Percentiles rank a stretch among this genome's conserved stretches.
These are phyloP conservation scores for Agrochola circellaris DNA, from an alignment of 2,888 invertebrate species.

Conservation along the genomic window DNA sequence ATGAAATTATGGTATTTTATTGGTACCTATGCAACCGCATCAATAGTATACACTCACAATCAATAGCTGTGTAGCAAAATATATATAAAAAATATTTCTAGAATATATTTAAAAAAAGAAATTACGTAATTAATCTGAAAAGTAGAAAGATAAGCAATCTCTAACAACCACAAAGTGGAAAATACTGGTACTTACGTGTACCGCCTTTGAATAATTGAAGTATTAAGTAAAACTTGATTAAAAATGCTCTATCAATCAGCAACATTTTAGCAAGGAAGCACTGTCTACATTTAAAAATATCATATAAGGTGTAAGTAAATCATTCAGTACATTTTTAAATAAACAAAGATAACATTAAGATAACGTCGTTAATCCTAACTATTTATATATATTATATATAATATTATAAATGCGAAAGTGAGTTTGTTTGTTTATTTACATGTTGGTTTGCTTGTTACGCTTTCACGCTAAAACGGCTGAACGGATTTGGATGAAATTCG, in stretches of 20 bases:
- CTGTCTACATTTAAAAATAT: not conserved
- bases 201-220: not conserved
- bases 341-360: not conserved
- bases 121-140: constrained; percentile 3
- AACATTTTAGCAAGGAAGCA: not conserved
- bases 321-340: not conserved
- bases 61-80: not conserved
- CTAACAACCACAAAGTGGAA: constrained; percentile 16
- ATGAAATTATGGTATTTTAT: not conserved
- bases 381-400: too few species aligned
- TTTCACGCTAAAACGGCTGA: too few species aligned
- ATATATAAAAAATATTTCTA: not conserved
- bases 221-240: not conserved
- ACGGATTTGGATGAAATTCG: too few species aligned
- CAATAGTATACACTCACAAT: not conserved
- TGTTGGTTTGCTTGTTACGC: too few species aligned
- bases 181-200: constrained; percentile 9
- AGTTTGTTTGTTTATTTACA: too few species aligned
- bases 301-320: not conserved
- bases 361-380: not conserved
- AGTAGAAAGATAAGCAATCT: constrained; percentile 30
- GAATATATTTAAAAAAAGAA: not conserved
- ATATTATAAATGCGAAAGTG: too few species aligned
- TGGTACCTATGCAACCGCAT: not conserved
- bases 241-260: not conserved